Conservation (phyloP, 2,888 invertebrate genomes). For the Alloplasta piceator region DNA sequence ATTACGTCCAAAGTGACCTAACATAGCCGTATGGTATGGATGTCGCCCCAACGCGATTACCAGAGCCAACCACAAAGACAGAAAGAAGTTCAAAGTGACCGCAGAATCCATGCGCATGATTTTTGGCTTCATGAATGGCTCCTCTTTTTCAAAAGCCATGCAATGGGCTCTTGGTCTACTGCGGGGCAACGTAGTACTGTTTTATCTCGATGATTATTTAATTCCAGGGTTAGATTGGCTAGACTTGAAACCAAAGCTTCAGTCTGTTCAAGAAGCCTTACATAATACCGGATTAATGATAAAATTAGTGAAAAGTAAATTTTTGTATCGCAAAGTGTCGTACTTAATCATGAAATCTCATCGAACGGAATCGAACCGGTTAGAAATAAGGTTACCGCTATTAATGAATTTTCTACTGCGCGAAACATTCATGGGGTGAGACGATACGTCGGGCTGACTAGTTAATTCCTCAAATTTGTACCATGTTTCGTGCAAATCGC, state of each 20-base stretch:
- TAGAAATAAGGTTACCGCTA: slow-evolving; percentile 64
- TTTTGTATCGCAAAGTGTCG: slow-evolving; percentile 67
- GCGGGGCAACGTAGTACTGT: slow-evolving; percentile 13
- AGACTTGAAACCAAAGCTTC: slow-evolving; percentile 67
- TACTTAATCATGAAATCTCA: slow-evolving; percentile 69
- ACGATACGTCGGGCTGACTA: slow-evolving; percentile 45
- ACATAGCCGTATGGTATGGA: too few relatives aligned
- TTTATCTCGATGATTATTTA: slow-evolving; percentile 36
- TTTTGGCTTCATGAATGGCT: slow-evolving; percentile 26
- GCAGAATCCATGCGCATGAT: slow-evolving; percentile 18
- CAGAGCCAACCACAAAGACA: too few relatives aligned
- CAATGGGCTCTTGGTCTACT: slow-evolving; percentile 9
- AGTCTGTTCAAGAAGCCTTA: slow-evolving; percentile 65
- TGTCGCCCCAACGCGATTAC: too few relatives aligned
- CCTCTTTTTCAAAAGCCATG: slow-evolving; percentile 21
- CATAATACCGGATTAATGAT: slow-evolving; percentile 71
- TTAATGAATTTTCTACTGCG: slow-evolving; percentile 47
- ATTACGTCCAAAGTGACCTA: too few relatives aligned
- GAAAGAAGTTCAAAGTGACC: slow-evolving; percentile 26
- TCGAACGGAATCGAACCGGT: slow-evolving; percentile 55
- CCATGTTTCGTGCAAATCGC: slow-evolving; percentile 23
- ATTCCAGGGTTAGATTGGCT: slow-evolving; percentile 57
- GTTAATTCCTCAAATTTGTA: slow-evolving; percentile 56
- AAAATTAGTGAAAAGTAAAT: slow-evolving; percentile 72
- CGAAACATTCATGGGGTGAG: slow-evolving; percentile 31